Evolutionary conservation across 2,888 invertebrate species (phyloP), one percentile per base, ranked within the genome.

Genomic region (Dryomyza anilis): DNA sequence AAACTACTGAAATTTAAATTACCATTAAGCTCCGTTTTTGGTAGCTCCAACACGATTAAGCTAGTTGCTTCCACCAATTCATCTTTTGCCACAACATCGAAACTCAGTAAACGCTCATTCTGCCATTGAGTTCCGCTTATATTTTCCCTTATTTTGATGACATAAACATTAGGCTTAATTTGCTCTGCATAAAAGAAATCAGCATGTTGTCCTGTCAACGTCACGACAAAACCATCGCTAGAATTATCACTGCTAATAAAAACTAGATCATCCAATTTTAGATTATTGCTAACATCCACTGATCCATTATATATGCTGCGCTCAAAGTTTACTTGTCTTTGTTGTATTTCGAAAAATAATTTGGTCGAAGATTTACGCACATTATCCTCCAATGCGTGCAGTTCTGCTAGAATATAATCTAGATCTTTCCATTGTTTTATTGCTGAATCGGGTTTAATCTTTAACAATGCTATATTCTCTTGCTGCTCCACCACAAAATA

Each of bases 71-170:
- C 55, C 23, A 43, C 46, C 8, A 19, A 6, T 14, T 14, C 8
- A 27, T 67, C 64, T 10, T 23, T 25, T 10, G 68, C 68, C 29
- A 61, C 43, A 48, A 66, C 21, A 36, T 39, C 58, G 4, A 66
- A 3, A 1, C 29, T 21, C 2, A 68, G 21, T 3, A 52, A 62
- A 10, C 7, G 55, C 36, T 36, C 46, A 16, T 39, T 23, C 43
- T 53, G 43, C 27, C 56, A 21, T 10, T 23, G 48, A 14, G 14
- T 25, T 14, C 21, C 19, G 48, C 23, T 50, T 12, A 43, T 14
- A 23, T 12, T 39, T 39, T n/a, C 4, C 39, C 12, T 3, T n/a
- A 2, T n/a, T 12, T 39, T 39, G 4, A 2, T 39, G 39, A n/a
- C 39, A 12, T 2, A 12, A 12, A 39, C 14, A 33, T 12, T 12